Evolutionary conservation across 1,140 invertebrate genomes (phyloP).

Genomic region (Aphidius ervi): DNA sequence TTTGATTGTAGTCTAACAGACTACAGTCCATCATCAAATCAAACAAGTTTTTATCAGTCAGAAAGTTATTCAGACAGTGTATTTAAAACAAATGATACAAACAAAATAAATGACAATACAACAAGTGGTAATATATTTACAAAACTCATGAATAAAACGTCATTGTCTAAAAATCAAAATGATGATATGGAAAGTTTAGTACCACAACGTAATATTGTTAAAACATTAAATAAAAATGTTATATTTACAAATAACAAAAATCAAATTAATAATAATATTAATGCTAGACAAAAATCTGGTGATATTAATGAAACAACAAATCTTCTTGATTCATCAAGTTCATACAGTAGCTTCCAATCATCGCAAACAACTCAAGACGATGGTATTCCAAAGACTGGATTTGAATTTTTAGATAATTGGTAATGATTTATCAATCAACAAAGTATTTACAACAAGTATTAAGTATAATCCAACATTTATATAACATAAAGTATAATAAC

Average conservation of each 20-base stretch:
- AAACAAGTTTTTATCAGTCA: constrained; percentile 39
- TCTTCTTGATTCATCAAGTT: constrained; percentile 43
- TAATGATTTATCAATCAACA: constrained; percentile 34
- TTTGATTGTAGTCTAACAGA: constrained; percentile 35
- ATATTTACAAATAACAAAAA: constrained; percentile 30
- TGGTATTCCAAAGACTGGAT: constrained; percentile 67
- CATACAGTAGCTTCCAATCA: constrained; percentile 43
- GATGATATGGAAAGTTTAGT: constrained; percentile 44
- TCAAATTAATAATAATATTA: constrained; percentile 36
- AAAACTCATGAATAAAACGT: constrained; percentile 46
- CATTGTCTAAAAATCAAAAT: constrained; percentile 38
- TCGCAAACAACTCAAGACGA: constrained; percentile 44
- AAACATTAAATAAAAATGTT: constrained; percentile 25
- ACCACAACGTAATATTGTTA: constrained; percentile 27
- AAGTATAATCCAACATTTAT: neutral
- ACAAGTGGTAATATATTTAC: constrained; percentile 41
- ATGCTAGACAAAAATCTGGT: constrained; percentile 43
- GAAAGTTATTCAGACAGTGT: constrained; percentile 41
- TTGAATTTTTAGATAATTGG: constrained; percentile 72
- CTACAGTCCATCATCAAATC: constrained; percentile 38
- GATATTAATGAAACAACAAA: constrained; percentile 44
- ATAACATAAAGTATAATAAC: neutral
- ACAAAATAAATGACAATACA: constrained; percentile 23
- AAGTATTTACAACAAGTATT: neutral
- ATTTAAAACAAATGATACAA: constrained; percentile 36